Base-by-base conservation (phyloP, 1,140 invertebrate genomes). In the Copidosoma floridanum region DNA sequence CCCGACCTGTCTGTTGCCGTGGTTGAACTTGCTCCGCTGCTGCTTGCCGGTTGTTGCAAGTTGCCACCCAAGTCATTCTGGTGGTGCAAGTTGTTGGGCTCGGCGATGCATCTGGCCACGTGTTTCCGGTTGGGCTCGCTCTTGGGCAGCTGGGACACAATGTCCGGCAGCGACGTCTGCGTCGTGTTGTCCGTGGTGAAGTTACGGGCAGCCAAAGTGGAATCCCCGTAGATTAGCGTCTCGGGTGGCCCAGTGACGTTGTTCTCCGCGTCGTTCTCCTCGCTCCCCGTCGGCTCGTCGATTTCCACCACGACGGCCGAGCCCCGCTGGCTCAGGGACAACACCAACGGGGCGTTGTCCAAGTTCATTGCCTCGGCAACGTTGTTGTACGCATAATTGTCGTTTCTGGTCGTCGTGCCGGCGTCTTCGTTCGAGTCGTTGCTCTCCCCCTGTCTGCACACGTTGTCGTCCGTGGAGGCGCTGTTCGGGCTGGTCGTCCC, bases 321-420 rank as follows among this genome's bases (percentile, higher is more conserved):
- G n/a, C n/a, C n/a, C n/a, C n/a, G n/a, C 16, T 21, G 40, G 44
- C 57, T 59, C 24, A 64, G 38, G 14, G 56, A 62, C 51, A 56
- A 38, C 47, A 60, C 21, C 51, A 57, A 40, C 46, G 59, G 23
- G 21, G 52, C 38, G 56, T 71, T 67, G 6, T 65, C 67, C 48
- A 65, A 68, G 48, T 69, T 68, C 38, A 62, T 66, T 24, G 53
- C 53, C n/a, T 65, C 61, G 11, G 67, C 57, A 41, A 44, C 48
- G 59, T 41, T 61, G 14, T 59, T 51, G 23, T 63, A 29, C 0
- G 63, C 46, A 24, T 63, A 52, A 51, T 61, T 64, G 51, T 66
- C 54, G 26, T 66, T 69, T 48, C 69, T 66, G 10, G n/a, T 52
- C 35, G 40, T 71, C 37, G 32, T 61, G 54, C 64, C 61, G 21